Base-by-base conservation (phyloP, 2,888 invertebrate genomes). In the Lagria hirta region DNA sequence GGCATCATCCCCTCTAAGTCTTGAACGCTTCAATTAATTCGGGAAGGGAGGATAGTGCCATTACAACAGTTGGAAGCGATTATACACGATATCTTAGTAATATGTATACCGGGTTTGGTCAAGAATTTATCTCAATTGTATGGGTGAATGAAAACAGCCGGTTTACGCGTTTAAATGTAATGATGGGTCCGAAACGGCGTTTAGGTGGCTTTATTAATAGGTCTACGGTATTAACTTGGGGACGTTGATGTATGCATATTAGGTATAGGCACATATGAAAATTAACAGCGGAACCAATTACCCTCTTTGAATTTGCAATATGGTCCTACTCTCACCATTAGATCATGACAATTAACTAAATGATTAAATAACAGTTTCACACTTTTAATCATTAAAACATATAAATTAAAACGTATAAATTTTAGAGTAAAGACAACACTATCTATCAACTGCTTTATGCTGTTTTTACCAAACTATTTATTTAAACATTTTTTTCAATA, bases 21-120 rank as follows among this genome's bases (percentile, higher is more conserved):
- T 48, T 43, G 40, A 48, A 43, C 43, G 43, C 34, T 43, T 48
- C 48, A 48, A 48, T 48, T 43, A 48, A 34, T 43, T 43, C 24
- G 23, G 38, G 38, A 38, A 11, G 29, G 34, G 33, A 11, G 33
- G 17, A 34, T n/a, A 17, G 29, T 16, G 24, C 40, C 18, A 18
- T 34, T 45, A 29, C 40, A 45, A 29, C 38, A 28, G 44, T 33
- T 23, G 20, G 8, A n/a, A 38, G 29, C 17, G 44, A 45, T 45
- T 40, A 45, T 38, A 11, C 5, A 23, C 38, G 38, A 38, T 45
- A 38, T 40, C 22, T 24, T 34, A 29, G 33, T 40, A 40, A 34
- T 17, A 34, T 40, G 24, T 35, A n/a, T n/a, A 40, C 37, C 15
- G 20, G 37, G 24, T 24, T 32, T 24, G 34, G 38, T 45, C 33